A percentile compares a stretch with the other conserved stretches of the same genome.
phyloP scores from a whole-genome alignment of 2,797 vertebrate genomes.

The Acrossocheilus fasciatus region DNA sequence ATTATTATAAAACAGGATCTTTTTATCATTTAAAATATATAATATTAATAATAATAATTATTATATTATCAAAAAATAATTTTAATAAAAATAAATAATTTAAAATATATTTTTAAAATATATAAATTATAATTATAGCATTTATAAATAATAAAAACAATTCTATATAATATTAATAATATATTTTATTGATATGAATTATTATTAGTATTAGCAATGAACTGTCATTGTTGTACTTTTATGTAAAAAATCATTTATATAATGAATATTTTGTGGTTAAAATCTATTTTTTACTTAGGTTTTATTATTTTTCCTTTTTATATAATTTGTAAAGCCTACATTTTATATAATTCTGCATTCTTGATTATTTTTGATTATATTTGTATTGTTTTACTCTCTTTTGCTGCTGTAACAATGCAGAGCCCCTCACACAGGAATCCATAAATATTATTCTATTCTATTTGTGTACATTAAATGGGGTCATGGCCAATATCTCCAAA shows the following conservation, averaged over 20 bases:
- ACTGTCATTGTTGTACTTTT: background rate
- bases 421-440: background rate
- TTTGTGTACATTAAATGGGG: background rate
- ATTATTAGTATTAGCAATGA: background rate
- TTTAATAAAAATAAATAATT: too few species aligned
- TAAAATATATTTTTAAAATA: too few species aligned
- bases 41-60: too few species aligned
- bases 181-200: background rate
- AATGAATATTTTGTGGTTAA: background rate
- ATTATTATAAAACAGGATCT: too few species aligned
- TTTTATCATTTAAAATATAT: too few species aligned
- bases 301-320: background rate
- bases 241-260: background rate
- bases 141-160: too few species aligned
- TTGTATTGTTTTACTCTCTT: background rate
- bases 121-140: too few species aligned
- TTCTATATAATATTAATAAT: background rate
- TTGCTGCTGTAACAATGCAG: background rate
- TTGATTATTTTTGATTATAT: background rate
- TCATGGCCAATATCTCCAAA: background rate
- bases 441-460: background rate
- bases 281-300: background rate
- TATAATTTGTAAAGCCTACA: background rate
- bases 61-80: background rate
- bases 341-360: background rate